phyloP scores from a whole-genome alignment of 2,113 vertebrate genomes.

The Atlantisia rogersi region DNA sequence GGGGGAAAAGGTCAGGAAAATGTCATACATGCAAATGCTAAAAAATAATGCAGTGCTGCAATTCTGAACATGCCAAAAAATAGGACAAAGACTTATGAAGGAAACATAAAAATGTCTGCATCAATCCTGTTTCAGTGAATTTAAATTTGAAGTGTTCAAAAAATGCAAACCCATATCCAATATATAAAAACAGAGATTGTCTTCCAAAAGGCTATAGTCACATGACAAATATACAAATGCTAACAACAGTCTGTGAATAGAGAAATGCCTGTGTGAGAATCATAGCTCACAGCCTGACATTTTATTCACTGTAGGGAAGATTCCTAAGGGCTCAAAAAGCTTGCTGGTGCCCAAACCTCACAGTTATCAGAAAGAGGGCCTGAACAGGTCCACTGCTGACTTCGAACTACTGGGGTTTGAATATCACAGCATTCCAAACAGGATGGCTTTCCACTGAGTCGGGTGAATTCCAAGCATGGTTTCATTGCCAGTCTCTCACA shows the following conservation, averaged over 20 bases:
- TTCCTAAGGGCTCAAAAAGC: neutral
- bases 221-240: neutral
- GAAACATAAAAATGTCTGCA: neutral
- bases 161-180: neutral
- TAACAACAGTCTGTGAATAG: neutral
- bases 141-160: neutral
- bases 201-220: neutral
- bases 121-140: neutral
- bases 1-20: neutral
- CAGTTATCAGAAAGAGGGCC: neutral
- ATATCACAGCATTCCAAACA: neutral
- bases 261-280: neutral
- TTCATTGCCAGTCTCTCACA: neutral
- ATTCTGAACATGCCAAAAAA: neutral
- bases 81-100: neutral
- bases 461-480: slow-evolving; percentile 18
- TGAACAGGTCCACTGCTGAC: neutral
- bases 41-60: neutral
- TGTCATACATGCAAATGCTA: neutral
- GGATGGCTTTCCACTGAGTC: neutral
- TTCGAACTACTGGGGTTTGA: neutral
- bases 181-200: neutral
- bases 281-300: neutral
- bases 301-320: neutral
- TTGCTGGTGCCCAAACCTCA: neutral